A percentile compares a stretch with the other conserved stretches of the same genome.
These are phyloP conservation scores for Rhynchonema sp. DNA, from an alignment of 2,888 invertebrate species.

Conservation along the genomic window DNA sequence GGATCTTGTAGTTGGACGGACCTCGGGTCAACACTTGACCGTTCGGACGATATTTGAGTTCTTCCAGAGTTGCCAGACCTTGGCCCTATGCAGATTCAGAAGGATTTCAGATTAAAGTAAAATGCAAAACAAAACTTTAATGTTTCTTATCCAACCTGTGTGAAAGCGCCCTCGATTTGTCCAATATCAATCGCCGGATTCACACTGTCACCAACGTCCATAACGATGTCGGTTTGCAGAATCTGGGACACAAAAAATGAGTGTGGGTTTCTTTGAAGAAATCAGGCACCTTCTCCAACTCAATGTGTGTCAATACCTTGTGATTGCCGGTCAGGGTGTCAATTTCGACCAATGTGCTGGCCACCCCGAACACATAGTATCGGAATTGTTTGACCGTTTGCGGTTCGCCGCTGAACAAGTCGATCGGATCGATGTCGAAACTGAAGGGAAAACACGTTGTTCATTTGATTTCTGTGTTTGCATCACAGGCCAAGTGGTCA, in stretches of 20 bases:
- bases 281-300: not conserved
- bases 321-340: conserved; percentile 87
- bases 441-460: too few species aligned
- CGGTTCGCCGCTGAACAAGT: conserved; percentile 14
- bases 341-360: conserved; percentile 69
- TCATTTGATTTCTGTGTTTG: too few species aligned
- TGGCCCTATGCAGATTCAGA: conserved; percentile 44
- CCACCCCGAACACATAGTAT: conserved; percentile 68
- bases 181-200: conserved; percentile 93
- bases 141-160: conserved; percentile 42
- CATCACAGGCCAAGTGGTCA: too few species aligned
- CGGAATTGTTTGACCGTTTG: conserved; percentile 54
- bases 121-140: not conserved
- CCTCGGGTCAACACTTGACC: conserved; percentile 59
- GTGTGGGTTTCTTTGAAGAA: not conserved
- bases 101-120: not conserved
- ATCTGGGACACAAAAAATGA: conserved; percentile 36
- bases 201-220: conserved; percentile 83
- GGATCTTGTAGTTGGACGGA: conserved; percentile 80
- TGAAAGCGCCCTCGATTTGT: conserved; percentile 81
- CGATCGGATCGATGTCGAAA: conserved; percentile 16
- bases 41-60: conserved; percentile 61
- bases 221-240: conserved; percentile 70
- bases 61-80: conserved; percentile 73
- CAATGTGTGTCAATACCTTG: conserved; percentile 34